These are phyloP conservation scores for Ischnus inquisitorius DNA, from an alignment of 2,888 invertebrate species.

Conservation along the genomic window DNA sequence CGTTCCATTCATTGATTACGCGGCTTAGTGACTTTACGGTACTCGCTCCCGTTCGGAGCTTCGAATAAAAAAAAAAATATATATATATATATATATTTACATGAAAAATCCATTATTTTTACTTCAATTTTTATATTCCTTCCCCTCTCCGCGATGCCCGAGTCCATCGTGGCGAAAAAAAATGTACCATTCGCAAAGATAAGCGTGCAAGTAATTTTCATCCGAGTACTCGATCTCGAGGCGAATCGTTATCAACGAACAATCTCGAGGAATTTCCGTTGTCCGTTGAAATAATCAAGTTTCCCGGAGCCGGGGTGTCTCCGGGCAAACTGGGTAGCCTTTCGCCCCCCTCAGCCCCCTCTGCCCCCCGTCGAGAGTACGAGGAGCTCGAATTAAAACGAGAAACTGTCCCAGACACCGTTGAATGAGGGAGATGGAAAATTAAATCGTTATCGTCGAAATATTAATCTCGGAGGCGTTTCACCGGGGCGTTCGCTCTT, in stretches of 20 bases:
- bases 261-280: background rate
- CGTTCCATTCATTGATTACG: slow-evolving; percentile 69
- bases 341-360: background rate
- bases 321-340: slow-evolving; percentile 23
- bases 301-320: slow-evolving; percentile 9
- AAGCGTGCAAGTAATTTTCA: background rate
- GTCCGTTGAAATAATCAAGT: slow-evolving; percentile 43
- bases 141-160: background rate
- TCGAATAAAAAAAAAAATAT: background rate
- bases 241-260: slow-evolving; percentile 10
- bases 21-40: slow-evolving; percentile 60
- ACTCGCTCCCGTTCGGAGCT: slow-evolving; percentile 22
- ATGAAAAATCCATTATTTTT: slow-evolving; percentile 57
- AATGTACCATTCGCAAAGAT: background rate
- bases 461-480: slow-evolving; percentile 81
- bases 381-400: slow-evolving; percentile 55
- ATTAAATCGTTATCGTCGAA: slow-evolving; percentile 78
- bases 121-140: slow-evolving; percentile 59
- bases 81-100: too few species aligned
- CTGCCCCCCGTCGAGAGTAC: background rate
- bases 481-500: slow-evolving; percentile 52
- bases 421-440: slow-evolving; percentile 60
- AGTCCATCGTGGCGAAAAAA: background rate
- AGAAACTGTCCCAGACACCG: slow-evolving; percentile 42
- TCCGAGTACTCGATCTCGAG: too few species aligned